Conservation (phyloP, 1,140 invertebrate genomes). For the Gryllus bimaculatus region DNA sequence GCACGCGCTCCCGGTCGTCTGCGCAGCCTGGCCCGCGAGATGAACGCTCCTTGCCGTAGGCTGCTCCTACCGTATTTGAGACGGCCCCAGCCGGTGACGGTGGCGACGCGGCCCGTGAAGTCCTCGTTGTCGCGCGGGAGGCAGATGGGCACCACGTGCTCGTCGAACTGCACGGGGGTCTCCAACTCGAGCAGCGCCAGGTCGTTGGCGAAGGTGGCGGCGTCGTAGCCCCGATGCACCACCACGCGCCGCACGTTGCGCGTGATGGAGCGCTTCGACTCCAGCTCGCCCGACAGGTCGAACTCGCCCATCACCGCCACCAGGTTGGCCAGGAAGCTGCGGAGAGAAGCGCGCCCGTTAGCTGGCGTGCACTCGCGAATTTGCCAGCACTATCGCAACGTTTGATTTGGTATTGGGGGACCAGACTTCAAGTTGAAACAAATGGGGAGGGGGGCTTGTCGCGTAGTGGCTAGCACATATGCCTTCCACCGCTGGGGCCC, state of each 20-base stretch:
- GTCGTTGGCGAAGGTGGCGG: constrained; percentile 85
- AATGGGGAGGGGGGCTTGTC: too few species aligned
- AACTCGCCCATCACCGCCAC: constrained; percentile 85
- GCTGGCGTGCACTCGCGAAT: too few species aligned
- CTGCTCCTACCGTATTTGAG: constrained; percentile 45
- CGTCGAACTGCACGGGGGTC: constrained; percentile 68
- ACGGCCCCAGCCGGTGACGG: constrained; percentile 68
- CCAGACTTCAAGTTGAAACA: too few species aligned
- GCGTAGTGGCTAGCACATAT: too few species aligned
- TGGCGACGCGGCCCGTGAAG: constrained; percentile 72
- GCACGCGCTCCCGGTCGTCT: too few species aligned
- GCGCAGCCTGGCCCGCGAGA: too few species aligned
- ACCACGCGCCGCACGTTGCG: constrained; percentile 81
- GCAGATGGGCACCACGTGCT: constrained; percentile 87
- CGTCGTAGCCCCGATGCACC: constrained; percentile 78
- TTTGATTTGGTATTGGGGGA: too few species aligned
- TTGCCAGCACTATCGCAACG: too few species aligned
- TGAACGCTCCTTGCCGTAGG: too few species aligned
- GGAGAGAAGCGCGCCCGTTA: constrained; percentile 9
- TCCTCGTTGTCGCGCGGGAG: constrained; percentile 73
- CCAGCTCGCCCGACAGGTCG: constrained; percentile 75
- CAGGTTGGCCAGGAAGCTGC: constrained; percentile 76
- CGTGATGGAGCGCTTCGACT: constrained; percentile 62
- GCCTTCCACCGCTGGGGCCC: too few species aligned
- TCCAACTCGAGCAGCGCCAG: constrained; percentile 78